Evolutionary conservation across 2,113 vertebrate genomes (phyloP).

Genomic region (Bufo bufo): DNA sequence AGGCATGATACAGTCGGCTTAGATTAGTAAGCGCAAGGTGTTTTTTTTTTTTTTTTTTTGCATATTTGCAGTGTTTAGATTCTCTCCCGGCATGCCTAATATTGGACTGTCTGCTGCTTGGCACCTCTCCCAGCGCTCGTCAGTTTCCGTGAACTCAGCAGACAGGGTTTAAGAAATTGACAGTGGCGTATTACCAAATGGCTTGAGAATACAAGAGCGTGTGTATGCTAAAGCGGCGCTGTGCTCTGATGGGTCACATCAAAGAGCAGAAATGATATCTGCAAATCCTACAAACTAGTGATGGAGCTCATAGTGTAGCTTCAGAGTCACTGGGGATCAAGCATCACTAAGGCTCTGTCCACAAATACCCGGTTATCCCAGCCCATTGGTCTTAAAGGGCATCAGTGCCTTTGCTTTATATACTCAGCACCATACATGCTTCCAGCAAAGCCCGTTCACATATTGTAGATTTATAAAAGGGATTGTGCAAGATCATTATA

Average conservation of each 20-base stretch:
- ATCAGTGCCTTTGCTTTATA: background rate
- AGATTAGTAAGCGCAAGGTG: slow-evolving; percentile 15
- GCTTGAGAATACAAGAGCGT: background rate
- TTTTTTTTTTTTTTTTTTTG: background rate
- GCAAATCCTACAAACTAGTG: background rate
- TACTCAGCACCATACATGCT: background rate
- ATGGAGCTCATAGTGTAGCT: background rate
- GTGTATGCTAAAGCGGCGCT: background rate
- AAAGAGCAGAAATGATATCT: background rate
- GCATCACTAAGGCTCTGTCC: background rate
- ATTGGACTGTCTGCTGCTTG: slow-evolving; percentile 25
- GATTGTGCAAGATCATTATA: background rate
- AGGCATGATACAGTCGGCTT: slow-evolving; percentile 10
- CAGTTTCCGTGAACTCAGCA: slow-evolving; percentile 43
- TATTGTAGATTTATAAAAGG: too few relatives aligned
- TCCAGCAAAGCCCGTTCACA: too few relatives aligned
- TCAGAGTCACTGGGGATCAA: background rate
- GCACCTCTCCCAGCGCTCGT: slow-evolving; percentile 31
- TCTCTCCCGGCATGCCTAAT: slow-evolving; percentile 8
- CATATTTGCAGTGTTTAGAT: slow-evolving; percentile 18
- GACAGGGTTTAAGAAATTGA: slow-evolving; percentile 30
- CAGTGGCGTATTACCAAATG: slow-evolving; percentile 38
- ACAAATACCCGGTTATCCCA: too few relatives aligned
- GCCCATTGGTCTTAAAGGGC: background rate
- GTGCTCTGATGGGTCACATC: background rate